Base-by-base conservation (phyloP, 2,797 vertebrate species). In the Propithecus perrieri region DNA sequence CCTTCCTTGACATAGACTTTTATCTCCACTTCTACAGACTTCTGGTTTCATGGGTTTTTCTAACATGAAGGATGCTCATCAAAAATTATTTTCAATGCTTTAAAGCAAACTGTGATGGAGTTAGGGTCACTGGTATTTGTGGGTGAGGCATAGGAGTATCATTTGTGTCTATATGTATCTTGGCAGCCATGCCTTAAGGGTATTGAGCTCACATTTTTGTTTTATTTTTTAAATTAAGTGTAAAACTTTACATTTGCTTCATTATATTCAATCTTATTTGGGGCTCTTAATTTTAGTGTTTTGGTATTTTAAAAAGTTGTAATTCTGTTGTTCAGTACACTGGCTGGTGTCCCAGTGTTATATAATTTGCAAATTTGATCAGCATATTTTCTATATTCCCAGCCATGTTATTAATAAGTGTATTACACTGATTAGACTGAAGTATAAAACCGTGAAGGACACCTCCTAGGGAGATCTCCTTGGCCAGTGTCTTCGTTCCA, bases 91-190 rank as follows among this genome's bases (percentile, higher is more conserved):
- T 93, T 88, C 20, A 50, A 0, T 57, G 7, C 6, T 91, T 93
- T 91, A 65, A 83, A 85, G 22, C 1, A 55, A 87, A 59, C 4
- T 65, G 0, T 71, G 20, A 57, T 59, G 7, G 20, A n/a, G 4
- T 74, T 76, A 76, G n/a, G 22, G 43, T 46, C n/a, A 63, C n/a
- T 74, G 22, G 22, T 89, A 30, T 43, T 86, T 89, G 22, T 7
- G 18, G 3, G 13, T 4, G 26, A 1, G 2, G 8, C 1, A 10
- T 59, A 28, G 18, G 12, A n/a, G 0, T 50, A 28, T n/a, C 2
- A 8, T 57, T 50, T 79, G 0, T 18, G 20, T 53, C 55, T 61
- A 14, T 20, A 10, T 35, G 1, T 53, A 0, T 50, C 72, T 72
- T 74, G 18, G 3, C 12, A 79, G n/a, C 7, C 28, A 8, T 50